Evolutionary conservation across 1,140 invertebrate species (phyloP).

Genomic region (Acromyrmex charruanus): DNA sequence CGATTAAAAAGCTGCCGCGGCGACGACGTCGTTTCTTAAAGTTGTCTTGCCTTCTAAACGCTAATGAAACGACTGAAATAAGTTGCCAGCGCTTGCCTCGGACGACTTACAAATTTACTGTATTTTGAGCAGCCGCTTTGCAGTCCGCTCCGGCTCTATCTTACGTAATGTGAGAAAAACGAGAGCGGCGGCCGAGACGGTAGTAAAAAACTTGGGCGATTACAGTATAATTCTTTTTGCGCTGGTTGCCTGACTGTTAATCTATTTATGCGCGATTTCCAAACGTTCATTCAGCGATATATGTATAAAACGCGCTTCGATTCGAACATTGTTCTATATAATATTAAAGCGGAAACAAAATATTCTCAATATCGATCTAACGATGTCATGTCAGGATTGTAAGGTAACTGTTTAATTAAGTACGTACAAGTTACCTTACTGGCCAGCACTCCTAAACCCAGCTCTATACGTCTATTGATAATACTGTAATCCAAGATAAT

Average conservation of each 20-base stretch:
- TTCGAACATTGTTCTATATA: background rate
- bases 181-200: conserved; percentile 23
- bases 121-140: conserved; percentile 58
- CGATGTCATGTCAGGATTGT: background rate
- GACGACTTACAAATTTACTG: conserved; percentile 62
- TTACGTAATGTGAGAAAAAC: conserved; percentile 63
- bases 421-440: conserved; percentile 15
- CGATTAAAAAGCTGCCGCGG: conserved; percentile 55
- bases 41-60: conserved; percentile 55
- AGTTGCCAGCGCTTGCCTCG: conserved; percentile 57
- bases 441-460: conserved; percentile 1
- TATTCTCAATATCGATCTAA: background rate
- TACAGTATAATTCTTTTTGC: conserved; percentile 50
- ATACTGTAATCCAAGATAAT: conserved; percentile 27
- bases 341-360: conserved; percentile 25
- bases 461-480: conserved; percentile 26
- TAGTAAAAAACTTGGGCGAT: conserved; percentile 53
- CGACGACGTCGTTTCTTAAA: conserved; percentile 55
- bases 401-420: background rate
- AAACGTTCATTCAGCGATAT: background rate
- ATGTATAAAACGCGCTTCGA: background rate
- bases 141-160: conserved; percentile 18
- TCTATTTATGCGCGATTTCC: conserved; percentile 41
- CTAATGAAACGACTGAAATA: conserved; percentile 63
- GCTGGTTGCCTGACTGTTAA: conserved; percentile 18